phyloP scores from a whole-genome alignment of 2,888 invertebrate species.

The Margaritifera margaritifera region DNA sequence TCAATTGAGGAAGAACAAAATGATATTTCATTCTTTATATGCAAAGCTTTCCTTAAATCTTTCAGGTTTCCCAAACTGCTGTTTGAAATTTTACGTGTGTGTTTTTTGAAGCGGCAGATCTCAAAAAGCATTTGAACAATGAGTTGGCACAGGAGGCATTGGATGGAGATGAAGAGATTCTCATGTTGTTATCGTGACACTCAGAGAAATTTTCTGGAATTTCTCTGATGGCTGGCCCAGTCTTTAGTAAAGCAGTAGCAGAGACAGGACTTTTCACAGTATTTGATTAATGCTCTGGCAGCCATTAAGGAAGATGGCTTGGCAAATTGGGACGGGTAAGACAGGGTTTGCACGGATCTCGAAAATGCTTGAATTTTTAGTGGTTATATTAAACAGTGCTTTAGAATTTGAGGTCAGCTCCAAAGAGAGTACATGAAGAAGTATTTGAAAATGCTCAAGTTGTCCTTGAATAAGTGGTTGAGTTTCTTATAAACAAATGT shows the following conservation, averaged over 20 bases:
- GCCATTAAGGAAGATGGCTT: background rate
- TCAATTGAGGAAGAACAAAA: no score
- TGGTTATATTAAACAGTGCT: no score
- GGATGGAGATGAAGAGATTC: background rate
- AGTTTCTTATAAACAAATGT: no score
- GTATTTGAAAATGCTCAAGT: no score
- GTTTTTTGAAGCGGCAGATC: constrained; percentile 22
- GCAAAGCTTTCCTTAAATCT: no score
- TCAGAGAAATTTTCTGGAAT: constrained; percentile 48
- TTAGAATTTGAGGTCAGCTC: no score
- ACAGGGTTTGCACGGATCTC: no score
- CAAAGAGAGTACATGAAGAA: no score
- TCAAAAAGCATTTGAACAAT: constrained; percentile 25
- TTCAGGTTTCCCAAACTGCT: no score
- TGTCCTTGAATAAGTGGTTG: no score
- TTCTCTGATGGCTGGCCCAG: constrained; percentile 42
- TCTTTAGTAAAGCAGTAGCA: constrained; percentile 35
- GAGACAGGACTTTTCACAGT: constrained; percentile 21
- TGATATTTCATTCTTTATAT: no score
- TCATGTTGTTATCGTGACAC: constrained; percentile 9
- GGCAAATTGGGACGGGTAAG: background rate
- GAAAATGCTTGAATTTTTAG: no score
- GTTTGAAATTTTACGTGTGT: constrained; percentile 11
- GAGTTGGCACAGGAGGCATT: constrained; percentile 22
- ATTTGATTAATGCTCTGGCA: constrained; percentile 17